Evolutionary conservation across 1,140 invertebrate species (phyloP), one percentile per base, ranked within the genome.

Genomic region (Anastatus disparis): DNA sequence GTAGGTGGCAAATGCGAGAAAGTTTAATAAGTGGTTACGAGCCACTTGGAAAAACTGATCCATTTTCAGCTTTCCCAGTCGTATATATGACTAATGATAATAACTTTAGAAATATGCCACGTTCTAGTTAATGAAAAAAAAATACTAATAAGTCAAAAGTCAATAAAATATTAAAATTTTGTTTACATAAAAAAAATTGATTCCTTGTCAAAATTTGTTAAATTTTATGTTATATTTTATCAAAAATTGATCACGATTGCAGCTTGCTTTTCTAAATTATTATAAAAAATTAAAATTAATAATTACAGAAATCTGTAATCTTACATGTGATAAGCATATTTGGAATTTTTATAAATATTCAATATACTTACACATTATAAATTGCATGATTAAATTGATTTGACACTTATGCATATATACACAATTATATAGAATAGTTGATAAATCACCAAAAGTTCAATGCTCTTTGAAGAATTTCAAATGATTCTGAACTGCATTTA

Each of bases 1-100:
- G 90, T 48, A 88, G 88, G 35, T 92, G 90, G 89, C 90, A 93
- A 82, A 79, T 89, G n/a, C 85, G 89, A 50, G 87, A 89, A 69
- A 88, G 85, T 46, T 79, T 91, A 2, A 84, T 86, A 0, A 85
- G 81, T 50, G 84, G 84, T 52, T 86, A 86, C 56, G 77, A 84
- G 29, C 82, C 82, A 20, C 58, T 85, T 3, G 83, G 81, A 66
- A 86, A 86, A 71, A 73, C 76, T 12, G 83, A 86, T 75, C 80
- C 82, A 0, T 31, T 81, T 7, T 70, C 74, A 29, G 75, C 78
- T 0, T 84, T 79, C 64, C 84, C 84, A 1, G 71, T 84, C 22
- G 75, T 84, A 15, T 84, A 84, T 26, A 82, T 82, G 81, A 77
- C 76, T 1, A 66, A 79, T 4, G 73, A 78, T 68, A 56, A 79